Evolutionary conservation across 2,888 invertebrate species (phyloP), one percentile per base, ranked within the genome.

Genomic region (Adelognathus sp.): DNA sequence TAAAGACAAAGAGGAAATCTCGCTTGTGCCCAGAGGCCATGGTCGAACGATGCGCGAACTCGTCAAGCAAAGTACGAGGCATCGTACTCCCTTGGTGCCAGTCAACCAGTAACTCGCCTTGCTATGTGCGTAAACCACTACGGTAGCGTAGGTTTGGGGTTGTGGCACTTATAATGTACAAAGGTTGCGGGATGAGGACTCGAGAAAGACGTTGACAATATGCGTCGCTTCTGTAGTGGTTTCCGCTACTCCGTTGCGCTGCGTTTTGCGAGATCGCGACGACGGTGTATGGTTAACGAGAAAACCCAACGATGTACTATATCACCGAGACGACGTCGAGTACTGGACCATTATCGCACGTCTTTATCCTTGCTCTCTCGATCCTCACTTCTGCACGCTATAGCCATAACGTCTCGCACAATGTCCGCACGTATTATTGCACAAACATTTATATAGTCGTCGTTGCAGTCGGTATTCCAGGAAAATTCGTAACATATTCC

Each of bases 331-430:
- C 31, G 11, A 29, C 46, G 31, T 50, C 61, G 44, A 29, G 41
- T 6, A 16, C 56, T 72, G 54, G 63, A 44, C 72, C 72, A 72
- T 72, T 56, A 72, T 56, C 56, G 60, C 60, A 29, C 52, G 11
- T 36, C 50, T 29, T 6, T 18, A 24, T 52, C 52, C n/a, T 14
- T 7, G 1, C 16, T 14, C 21, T 50, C 9, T 21, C 18, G 21
- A 3, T 31, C 18, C 16, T 46, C 11, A 9, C 50, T 50, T 46
- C 58, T 7, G 41, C 39, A 73, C n/a, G n/a, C n/a, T n/a, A n/a
- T 56, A 58, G 44, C 73, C 61, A 71, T 73, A 75, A 77, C 75
- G 70, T 39, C 73, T 41, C 21, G 71, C 64, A 81, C 61, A 29
- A 6, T 16, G 5, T 16, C 11, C 54, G 54, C 67, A 41, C 67